Conservation (phyloP, 2,113 vertebrate genomes). For the Thamnophis sirtalis region DNA sequence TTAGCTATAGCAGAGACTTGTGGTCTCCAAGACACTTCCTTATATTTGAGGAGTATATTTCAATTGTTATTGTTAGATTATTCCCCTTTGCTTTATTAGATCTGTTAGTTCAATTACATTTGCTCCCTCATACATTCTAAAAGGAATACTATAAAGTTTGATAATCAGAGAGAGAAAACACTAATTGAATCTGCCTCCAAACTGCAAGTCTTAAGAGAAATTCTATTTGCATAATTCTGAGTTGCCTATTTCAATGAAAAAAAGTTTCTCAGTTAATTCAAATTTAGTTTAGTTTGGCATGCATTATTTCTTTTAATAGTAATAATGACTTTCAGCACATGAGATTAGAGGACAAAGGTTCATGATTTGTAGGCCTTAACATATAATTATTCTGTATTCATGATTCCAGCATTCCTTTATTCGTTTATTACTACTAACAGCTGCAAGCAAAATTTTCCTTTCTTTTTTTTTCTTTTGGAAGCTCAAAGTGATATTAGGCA, state of each 20-base stretch:
- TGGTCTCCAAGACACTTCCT: background rate
- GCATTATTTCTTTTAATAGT: background rate
- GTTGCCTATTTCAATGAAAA: background rate
- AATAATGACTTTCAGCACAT: background rate
- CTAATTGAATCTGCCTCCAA: background rate
- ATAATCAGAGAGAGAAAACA: slow-evolving; percentile 6
- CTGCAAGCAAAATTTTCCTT: background rate
- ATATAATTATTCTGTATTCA: background rate
- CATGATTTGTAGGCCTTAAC: background rate
- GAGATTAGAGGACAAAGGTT: background rate
- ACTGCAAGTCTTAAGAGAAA: slow-evolving; percentile 6
- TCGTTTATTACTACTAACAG: background rate
- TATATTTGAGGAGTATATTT: slow-evolving; percentile 7
- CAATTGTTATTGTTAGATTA: slow-evolving; percentile 3
- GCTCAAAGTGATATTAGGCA: background rate
- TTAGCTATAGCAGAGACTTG: background rate
- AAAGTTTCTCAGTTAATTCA: background rate
- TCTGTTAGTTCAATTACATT: background rate
- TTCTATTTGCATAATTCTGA: background rate
- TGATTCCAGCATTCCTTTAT: background rate
- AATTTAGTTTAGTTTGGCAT: background rate
- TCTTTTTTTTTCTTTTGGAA: background rate
- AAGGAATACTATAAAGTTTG: background rate
- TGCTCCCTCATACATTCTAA: background rate
- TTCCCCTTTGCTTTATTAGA: background rate